A percentile compares a stretch with the other conserved stretches of the same genome.
Evolutionary conservation across 2,888 invertebrate species (phyloP).

Genomic region (Drosophila demipolita): DNA sequence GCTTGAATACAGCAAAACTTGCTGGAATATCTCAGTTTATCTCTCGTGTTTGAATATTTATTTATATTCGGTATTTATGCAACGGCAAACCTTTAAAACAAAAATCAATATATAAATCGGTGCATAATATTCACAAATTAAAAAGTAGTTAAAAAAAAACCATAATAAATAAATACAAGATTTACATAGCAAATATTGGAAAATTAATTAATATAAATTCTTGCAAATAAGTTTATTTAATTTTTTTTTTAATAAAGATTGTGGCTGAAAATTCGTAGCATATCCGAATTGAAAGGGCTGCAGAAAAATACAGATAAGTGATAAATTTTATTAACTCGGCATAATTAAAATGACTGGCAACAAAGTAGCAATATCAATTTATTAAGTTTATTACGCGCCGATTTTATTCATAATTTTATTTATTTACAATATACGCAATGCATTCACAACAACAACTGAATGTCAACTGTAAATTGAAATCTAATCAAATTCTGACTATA

Average conservation of each 20-base stretch:
- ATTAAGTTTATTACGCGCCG: slow-evolving; percentile 40
- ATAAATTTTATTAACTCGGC: slow-evolving; percentile 50
- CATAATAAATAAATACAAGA: background rate
- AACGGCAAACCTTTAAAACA: background rate
- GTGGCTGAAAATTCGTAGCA: slow-evolving; percentile 3
- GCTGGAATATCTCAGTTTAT: slow-evolving; percentile 5
- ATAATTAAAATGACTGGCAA: slow-evolving; percentile 55
- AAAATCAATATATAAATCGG: background rate
- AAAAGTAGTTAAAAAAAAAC: background rate
- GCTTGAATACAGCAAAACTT: slow-evolving; percentile 9
- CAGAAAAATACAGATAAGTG: background rate
- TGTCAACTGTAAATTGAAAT: slow-evolving; percentile 61
- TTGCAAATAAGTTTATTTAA: background rate
- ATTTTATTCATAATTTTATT: too few relatives aligned
- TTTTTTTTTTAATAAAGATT: background rate
- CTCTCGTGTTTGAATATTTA: slow-evolving; percentile 5
- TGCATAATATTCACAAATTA: background rate
- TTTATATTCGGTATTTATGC: background rate
- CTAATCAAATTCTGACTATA: slow-evolving; percentile 72
- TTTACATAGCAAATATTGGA: background rate
- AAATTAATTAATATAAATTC: background rate
- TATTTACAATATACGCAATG: background rate
- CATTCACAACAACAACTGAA: slow-evolving; percentile 20
- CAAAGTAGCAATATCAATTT: slow-evolving; percentile 19
- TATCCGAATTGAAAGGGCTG: background rate